phyloP scores from a whole-genome alignment of 2,113 vertebrate genomes.

The Callorhinus ursinus region DNA sequence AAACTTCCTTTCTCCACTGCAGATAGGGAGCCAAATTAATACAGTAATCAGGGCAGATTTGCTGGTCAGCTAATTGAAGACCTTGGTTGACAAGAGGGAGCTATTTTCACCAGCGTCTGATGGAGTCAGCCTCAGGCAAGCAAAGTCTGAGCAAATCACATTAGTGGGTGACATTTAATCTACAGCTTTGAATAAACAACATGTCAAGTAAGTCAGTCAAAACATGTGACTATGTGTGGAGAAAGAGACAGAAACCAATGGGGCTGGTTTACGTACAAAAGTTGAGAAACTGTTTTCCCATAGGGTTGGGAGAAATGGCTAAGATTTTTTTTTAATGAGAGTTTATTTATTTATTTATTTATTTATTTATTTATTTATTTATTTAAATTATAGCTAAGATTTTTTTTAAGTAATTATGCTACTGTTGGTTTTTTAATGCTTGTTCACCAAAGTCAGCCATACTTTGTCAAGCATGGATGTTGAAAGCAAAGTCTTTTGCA shows the following conservation, averaged over 20 bases:
- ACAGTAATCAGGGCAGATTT: slow-evolving; percentile 71
- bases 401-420: neutral
- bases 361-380: neutral
- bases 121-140: slow-evolving; percentile 67
- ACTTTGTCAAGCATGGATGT: neutral
- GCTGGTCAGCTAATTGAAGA: slow-evolving; percentile 78
- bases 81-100: slow-evolving; percentile 69
- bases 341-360: neutral
- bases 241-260: neutral
- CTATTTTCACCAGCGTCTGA: slow-evolving; percentile 72
- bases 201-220: slow-evolving; percentile 48
- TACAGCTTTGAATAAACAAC: slow-evolving; percentile 76
- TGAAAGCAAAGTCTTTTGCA: neutral
- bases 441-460: neutral
- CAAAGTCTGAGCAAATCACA: slow-evolving; percentile 65
- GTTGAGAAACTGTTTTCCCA: neutral
- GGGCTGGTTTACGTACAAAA: neutral
- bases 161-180: slow-evolving; percentile 81
- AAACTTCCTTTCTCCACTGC: slow-evolving; percentile 52
- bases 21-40: slow-evolving; percentile 71
- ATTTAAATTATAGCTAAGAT: neutral
- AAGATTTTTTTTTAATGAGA: neutral
- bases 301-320: neutral
- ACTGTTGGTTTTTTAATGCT: neutral
- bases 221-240: neutral